These are phyloP conservation scores for Odontesthes bonariensis DNA, from an alignment of 2,113 vertebrate species.

Conservation along the genomic window DNA sequence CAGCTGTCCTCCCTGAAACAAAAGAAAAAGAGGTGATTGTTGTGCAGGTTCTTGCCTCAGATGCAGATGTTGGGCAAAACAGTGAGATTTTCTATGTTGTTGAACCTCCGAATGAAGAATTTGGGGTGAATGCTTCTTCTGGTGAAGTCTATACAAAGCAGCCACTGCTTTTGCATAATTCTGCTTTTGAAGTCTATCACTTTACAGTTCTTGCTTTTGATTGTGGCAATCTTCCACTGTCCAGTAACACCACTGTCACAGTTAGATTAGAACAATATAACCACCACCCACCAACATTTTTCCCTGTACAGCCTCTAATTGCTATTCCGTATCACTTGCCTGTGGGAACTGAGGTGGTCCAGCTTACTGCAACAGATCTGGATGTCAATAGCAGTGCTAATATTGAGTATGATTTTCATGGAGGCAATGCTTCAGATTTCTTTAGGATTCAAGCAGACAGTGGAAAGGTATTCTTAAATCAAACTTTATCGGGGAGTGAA, in stretches of 20 bases:
- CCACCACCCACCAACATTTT: constrained; percentile 76
- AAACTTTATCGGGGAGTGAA: constrained; percentile 53
- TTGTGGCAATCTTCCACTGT: constrained; percentile 64
- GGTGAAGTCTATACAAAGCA: constrained; percentile 79
- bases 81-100: constrained; percentile 77
- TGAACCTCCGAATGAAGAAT: constrained; percentile 74
- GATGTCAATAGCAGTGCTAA: constrained; percentile 61
- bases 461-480: constrained; percentile 73
- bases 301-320: constrained; percentile 58
- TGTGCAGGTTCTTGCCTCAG: constrained; percentile 72
- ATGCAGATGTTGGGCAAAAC: constrained; percentile 76
- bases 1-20: constrained; percentile 66
- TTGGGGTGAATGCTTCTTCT: constrained; percentile 76
- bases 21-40: constrained; percentile 68
- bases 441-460: constrained; percentile 72
- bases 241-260: constrained; percentile 62
- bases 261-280: constrained; percentile 76
- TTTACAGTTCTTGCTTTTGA: constrained; percentile 77
- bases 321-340: constrained; percentile 71
- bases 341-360: constrained; percentile 72
- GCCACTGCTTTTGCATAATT: constrained; percentile 46
- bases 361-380: constrained; percentile 75
- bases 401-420: constrained; percentile 70
- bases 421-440: constrained; percentile 79
- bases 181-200: constrained; percentile 58